Base-by-base conservation (phyloP, 2,113 vertebrate genomes). In the Calonectris borealis region DNA sequence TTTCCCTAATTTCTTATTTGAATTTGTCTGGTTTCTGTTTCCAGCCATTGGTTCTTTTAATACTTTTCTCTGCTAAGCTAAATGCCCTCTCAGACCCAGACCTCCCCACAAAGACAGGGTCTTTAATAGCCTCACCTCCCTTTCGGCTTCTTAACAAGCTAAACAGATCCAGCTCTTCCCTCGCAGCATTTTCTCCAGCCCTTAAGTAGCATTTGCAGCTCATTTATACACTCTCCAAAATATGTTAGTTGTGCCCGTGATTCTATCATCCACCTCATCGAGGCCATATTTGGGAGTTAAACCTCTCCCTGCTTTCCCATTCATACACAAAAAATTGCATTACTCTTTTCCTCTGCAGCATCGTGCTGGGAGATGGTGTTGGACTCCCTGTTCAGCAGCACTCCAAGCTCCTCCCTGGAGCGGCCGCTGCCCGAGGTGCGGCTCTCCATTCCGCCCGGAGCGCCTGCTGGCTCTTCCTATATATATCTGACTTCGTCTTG, bases 321-420 rank as follows among this genome's bases (percentile, higher is more conserved):
- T 82, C 57, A 24, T 26, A 48, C 40, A 20, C 9, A 22, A 34
- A 58, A 62, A 36, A 15, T 20, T 42, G 42, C 8, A 17, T 58
- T 38, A 17, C 12, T 49, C 32, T 20, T 76, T 5, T 31, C 10
- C 34, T 72, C 19, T 31, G 10, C 13, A 31, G 40, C 16, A 6
- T 9, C 5, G 1, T 1, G 15, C 40, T 6, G 29, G 64, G 54
- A 60, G 65, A 25, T 7, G 4, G 22, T 6, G 3, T 5, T 2
- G 17, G 34, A 17, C 16, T 1, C 15, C 11, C 20, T 0, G 2
- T 13, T 36, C 25, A 49, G 13, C 21, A n/a, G 5, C 0, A 0
- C 11, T 5, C 5, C 0, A 0, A 48, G 20, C 9, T 17, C 32
- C n/a, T 8, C 4, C 6, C 9, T 1, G 4, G 8, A 1, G 34